phyloP scores from a whole-genome alignment of 2,888 invertebrate genomes.

The Mesorhabditis belari region DNA sequence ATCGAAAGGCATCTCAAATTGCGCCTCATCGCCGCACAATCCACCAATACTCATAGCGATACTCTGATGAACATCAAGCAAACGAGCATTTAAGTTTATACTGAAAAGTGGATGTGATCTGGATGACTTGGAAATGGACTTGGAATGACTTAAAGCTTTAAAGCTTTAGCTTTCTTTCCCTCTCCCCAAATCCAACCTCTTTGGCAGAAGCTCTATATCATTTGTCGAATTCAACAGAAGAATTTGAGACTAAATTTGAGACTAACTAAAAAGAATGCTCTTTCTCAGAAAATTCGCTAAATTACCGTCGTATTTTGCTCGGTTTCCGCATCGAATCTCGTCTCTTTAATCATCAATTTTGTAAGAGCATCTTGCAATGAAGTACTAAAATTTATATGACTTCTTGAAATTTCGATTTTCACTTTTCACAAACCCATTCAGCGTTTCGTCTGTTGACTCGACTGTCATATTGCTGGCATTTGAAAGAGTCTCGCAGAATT shows the following conservation, averaged over 20 bases:
- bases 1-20: background rate
- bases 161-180: too few species aligned
- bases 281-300: too few species aligned
- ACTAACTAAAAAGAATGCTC: too few species aligned
- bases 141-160: too few species aligned
- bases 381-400: background rate
- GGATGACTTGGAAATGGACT: too few species aligned
- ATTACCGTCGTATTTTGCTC: background rate
- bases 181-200: too few species aligned
- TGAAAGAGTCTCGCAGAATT: background rate
- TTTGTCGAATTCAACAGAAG: background rate
- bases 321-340: background rate
- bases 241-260: too few species aligned
- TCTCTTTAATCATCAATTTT: background rate
- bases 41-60: background rate
- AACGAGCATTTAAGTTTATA: background rate
- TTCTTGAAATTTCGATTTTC: too few species aligned
- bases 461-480: background rate
- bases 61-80: background rate
- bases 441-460: background rate
- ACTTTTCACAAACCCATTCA: background rate
- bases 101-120: too few species aligned
- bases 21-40: background rate
- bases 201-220: background rate
- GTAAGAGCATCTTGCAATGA: background rate